Evolutionary conservation across 2,888 invertebrate genomes (phyloP).

Genomic region (Prenolepis imparis): DNA sequence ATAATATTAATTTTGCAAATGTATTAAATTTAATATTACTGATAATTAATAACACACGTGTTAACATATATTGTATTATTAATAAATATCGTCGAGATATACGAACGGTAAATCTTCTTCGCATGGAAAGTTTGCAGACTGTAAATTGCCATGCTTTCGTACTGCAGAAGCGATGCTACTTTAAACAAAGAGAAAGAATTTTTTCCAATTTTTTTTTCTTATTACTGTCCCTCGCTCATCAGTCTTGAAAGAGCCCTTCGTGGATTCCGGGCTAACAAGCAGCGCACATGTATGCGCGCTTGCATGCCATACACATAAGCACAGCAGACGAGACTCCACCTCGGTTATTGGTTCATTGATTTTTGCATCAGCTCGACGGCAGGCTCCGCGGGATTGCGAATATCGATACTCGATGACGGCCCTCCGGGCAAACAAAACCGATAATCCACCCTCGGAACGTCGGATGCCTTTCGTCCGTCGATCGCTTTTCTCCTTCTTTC

Average conservation of each 20-base stretch:
- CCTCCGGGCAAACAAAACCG: conserved; percentile 72
- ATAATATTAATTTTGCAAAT: conserved; percentile 19
- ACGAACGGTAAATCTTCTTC: neutral
- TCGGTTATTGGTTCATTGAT: conserved; percentile 80
- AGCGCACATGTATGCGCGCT: conserved; percentile 56
- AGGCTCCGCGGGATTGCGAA: conserved; percentile 74
- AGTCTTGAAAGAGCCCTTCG: conserved; percentile 66
- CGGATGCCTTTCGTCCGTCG: conserved; percentile 56
- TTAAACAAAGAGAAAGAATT: neutral
- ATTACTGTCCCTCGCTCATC: conserved; percentile 58
- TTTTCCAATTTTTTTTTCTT: conserved; percentile 41
- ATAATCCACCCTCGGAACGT: conserved; percentile 71
- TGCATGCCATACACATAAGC: conserved; percentile 43
- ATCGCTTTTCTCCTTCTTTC: conserved; percentile 10
- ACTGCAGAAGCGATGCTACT: neutral
- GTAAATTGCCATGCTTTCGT: conserved; percentile 3
- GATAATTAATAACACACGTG: conserved; percentile 22
- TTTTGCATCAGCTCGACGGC: conserved; percentile 75
- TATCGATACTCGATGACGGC: conserved; percentile 77
- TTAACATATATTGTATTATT: neutral
- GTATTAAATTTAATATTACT: conserved; percentile 16
- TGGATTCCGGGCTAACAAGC: conserved; percentile 65
- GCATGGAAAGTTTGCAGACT: neutral
- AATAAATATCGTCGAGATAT: neutral
- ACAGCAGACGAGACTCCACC: conserved; percentile 65